Conservation (phyloP, 2,113 vertebrate species). For the Raja brachyura region DNA sequence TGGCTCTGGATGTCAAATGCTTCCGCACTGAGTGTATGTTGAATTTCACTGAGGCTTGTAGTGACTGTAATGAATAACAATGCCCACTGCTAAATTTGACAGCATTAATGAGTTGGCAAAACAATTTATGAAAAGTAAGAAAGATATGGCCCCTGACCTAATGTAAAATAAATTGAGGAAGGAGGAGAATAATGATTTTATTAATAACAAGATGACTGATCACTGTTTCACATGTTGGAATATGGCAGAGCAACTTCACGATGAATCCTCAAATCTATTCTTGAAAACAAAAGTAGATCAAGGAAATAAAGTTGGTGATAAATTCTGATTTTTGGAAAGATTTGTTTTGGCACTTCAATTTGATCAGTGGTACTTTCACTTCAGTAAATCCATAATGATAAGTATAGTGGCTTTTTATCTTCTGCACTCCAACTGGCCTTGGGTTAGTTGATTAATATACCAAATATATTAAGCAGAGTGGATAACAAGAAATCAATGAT, state of each 20-base stretch:
- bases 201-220: neutral
- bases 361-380: neutral
- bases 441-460: neutral
- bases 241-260: neutral
- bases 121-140: neutral
- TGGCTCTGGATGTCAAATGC: neutral
- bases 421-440: neutral
- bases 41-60: neutral
- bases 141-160: neutral
- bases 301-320: neutral
- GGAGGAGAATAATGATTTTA: neutral
- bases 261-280: too few relatives aligned
- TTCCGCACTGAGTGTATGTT: neutral
- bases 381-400: slow-evolving; percentile 2
- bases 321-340: neutral
- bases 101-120: neutral
- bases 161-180: neutral
- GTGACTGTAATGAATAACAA: neutral
- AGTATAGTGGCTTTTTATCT: neutral
- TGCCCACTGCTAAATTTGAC: neutral
- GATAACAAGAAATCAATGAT: neutral
- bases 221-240: neutral
- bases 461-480: neutral
- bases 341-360: neutral
- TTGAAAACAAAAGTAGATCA: neutral